These are phyloP conservation scores for Sakesphorus luctuosus DNA, from an alignment of 2,113 vertebrate species.

Conservation along the genomic window DNA sequence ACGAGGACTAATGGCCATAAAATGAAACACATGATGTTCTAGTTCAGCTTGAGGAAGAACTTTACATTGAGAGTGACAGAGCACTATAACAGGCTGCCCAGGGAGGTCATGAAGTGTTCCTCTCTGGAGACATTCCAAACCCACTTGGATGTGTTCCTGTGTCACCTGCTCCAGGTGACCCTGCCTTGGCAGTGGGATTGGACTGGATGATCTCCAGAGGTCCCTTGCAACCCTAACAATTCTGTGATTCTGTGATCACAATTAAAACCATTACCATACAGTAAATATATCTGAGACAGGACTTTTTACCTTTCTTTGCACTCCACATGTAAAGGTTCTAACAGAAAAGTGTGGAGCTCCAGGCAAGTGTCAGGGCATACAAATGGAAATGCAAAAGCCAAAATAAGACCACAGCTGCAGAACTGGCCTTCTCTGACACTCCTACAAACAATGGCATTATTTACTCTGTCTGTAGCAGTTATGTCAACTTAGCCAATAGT, in stretches of 20 bases:
- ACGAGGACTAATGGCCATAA: neutral
- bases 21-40: neutral
- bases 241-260: neutral
- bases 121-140: neutral
- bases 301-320: neutral
- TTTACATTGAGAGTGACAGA: neutral
- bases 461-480: neutral
- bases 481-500: neutral
- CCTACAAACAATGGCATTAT: neutral
- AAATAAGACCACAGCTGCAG: neutral
- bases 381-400: neutral
- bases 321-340: neutral
- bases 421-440: neutral
- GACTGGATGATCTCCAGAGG: neutral
- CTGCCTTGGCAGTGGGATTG: neutral
- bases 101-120: accelerated
- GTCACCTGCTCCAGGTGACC: neutral
- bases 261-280: neutral
- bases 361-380: neutral
- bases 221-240: neutral
- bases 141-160: neutral
- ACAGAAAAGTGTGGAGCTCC: neutral
- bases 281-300: neutral
- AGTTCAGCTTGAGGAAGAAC: neutral
- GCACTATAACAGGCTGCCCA: neutral